Base-by-base conservation (phyloP, 2,797 vertebrate genomes). In the Smutsia gigantea region DNA sequence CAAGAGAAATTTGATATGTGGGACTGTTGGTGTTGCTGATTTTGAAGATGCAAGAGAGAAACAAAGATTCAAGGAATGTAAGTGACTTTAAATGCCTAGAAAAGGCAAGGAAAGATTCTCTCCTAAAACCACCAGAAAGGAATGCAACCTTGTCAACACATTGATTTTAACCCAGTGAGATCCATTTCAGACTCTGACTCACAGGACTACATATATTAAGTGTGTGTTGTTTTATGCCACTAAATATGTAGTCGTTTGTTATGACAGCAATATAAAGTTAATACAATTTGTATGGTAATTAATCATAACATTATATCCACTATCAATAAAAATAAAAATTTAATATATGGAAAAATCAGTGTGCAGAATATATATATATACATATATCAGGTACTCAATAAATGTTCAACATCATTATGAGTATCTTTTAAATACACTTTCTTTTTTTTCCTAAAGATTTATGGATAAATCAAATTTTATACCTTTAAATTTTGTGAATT, bases 401-500 rank as follows among this genome's bases (percentile, higher is more conserved):
- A 59, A 61, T 27, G 8, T 78, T 83, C 78, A 77, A 83, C 27
- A 90, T 82, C 81, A 91, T 69, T 71, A 68, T 46, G 0, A 37
- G 7, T 74, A 87, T 77, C 27, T 0, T 77, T 77, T 11, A 77
- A 83, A 61, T 25, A 87, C 19, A 87, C 11, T 91, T 83, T 63
- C n/a, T 37, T 91, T 37, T 63, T 85, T 64, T 82, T 64, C 49
- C 55, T 78, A 84, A 92, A n/a, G 42, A 81, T 64, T 42, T 72
- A 51, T 5, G 21, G 14, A 69, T 51, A 81, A 64, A 89, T 68
- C 49, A 94, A 94, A 79, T 89, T 46, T 39, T 55, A 15, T n/a
- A 59, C 31, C 25, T 95, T 75, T 25, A 93, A 69, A 94, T 93
- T 91, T 86, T 89, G 19, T 94, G 23, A 81, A 89, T 61, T 94